Evolutionary conservation across 2,888 invertebrate genomes (phyloP).

Genomic region (Polydrusus cervinus): DNA sequence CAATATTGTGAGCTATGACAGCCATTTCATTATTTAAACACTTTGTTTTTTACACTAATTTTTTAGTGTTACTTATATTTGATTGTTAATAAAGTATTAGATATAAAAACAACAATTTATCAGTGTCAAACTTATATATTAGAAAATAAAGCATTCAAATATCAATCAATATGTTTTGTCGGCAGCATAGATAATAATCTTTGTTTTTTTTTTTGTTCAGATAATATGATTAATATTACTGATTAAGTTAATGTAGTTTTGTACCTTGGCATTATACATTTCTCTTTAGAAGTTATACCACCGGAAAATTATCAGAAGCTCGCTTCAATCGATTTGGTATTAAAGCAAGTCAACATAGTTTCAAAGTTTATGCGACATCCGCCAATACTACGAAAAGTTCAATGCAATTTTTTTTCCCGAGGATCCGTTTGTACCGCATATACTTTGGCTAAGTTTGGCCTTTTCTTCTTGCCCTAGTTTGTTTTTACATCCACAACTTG

Average conservation of each 20-base stretch:
- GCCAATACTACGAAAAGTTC: no score
- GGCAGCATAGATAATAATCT: constrained; percentile 8
- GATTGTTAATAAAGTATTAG: not conserved
- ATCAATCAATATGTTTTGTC: not conserved
- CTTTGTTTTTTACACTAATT: not conserved
- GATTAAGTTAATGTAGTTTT: not conserved
- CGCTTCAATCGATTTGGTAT: no score
- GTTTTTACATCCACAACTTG: no score
- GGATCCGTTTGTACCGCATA: no score
- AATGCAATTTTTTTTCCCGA: no score
- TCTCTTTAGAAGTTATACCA: no score
- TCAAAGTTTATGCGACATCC: no score
- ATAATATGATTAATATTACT: not conserved
- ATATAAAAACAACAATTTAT: not conserved
- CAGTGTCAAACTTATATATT: constrained; percentile 2
- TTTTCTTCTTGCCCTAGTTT: no score
- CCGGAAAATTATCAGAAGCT: no score
- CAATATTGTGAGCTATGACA: not conserved
- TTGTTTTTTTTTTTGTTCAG: not conserved
- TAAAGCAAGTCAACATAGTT: no score
- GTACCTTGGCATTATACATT: no score
- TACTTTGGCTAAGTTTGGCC: no score
- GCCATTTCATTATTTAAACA: not conserved
- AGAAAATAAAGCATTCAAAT: not conserved
- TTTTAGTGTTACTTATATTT: not conserved